These are phyloP conservation scores for Pangasius sanitwongsei DNA, from an alignment of 2,797 vertebrate species.

Conservation along the genomic window DNA sequence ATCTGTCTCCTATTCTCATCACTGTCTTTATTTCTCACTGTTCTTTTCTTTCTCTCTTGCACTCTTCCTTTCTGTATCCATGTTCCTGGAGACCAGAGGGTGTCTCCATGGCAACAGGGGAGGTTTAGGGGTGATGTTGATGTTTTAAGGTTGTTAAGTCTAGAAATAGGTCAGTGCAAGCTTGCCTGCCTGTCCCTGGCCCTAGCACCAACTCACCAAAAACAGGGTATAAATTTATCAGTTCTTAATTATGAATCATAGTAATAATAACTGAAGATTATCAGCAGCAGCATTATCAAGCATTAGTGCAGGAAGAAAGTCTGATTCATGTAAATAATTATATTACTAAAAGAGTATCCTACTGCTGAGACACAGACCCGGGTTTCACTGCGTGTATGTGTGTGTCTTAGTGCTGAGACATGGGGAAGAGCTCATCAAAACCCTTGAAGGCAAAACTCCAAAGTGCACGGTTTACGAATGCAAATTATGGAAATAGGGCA, in stretches of 20 bases:
- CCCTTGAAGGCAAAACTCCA: constrained; percentile 64
- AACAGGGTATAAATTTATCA: constrained; percentile 63
- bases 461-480: constrained; percentile 75
- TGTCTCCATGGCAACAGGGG: constrained; percentile 81
- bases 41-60: constrained; percentile 12
- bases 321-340: constrained; percentile 36
- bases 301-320: constrained; percentile 12
- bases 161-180: constrained; percentile 73
- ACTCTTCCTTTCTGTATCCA: constrained; percentile 62
- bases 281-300: constrained; percentile 1
- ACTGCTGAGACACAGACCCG: constrained; percentile 25
- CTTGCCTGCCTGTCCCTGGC: constrained; percentile 51
- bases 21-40: constrained; percentile 3
- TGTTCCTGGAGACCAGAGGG: constrained; percentile 73
- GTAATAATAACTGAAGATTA: constrained; percentile 22
- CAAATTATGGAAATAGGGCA: constrained; percentile 82
- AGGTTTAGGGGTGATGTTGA: constrained; percentile 66
- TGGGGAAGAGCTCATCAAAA: constrained; percentile 56
- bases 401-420: constrained; percentile 20
- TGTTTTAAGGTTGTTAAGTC: constrained; percentile 66
- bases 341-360: constrained; percentile 40
- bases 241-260: constrained; percentile 47
- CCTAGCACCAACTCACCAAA: constrained; percentile 45
- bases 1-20: constrained; percentile 33
- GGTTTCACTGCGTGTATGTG: constrained; percentile 16